Evolutionary conservation across 2,888 invertebrate genomes (phyloP).

Genomic region (Drosophila fulvimacula): DNA sequence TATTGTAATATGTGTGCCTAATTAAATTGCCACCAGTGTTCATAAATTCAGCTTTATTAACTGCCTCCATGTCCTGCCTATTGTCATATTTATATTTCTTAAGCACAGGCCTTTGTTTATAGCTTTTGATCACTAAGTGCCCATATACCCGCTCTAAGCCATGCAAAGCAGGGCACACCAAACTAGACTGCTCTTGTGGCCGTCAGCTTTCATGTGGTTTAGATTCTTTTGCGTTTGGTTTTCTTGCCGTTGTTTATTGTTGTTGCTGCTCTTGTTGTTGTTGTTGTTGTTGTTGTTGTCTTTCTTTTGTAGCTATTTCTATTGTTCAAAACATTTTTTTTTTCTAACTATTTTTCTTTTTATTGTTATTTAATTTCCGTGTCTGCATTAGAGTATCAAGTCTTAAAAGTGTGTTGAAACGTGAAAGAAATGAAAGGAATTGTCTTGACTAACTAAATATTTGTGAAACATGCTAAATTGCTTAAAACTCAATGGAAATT

Average conservation of each 20-base stretch:
- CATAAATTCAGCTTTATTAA: too few species aligned
- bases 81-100: neutral
- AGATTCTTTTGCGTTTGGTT: slow-evolving; percentile 49
- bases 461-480: neutral
- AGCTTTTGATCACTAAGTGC: neutral
- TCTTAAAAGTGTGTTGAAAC: neutral
- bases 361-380: slow-evolving; percentile 56
- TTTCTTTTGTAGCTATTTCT: slow-evolving; percentile 48
- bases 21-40: neutral
- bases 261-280: slow-evolving; percentile 22
- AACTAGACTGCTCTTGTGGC: slow-evolving; percentile 42
- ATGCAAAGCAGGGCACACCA: neutral
- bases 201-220: slow-evolving; percentile 56
- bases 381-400: slow-evolving; percentile 15
- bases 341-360: slow-evolving; percentile 23
- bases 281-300: slow-evolving; percentile 26
- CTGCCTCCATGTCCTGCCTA: neutral
- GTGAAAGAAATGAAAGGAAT: slow-evolving; percentile 1
- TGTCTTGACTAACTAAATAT: neutral
- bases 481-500: neutral
- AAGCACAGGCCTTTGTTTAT: neutral
- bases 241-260: slow-evolving; percentile 9
- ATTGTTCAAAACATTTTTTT: slow-evolving; percentile 37
- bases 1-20: neutral
- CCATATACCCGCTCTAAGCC: neutral